These are phyloP conservation scores for Burhinus bistriatus DNA, from an alignment of 2,113 vertebrate species.

Conservation along the genomic window DNA sequence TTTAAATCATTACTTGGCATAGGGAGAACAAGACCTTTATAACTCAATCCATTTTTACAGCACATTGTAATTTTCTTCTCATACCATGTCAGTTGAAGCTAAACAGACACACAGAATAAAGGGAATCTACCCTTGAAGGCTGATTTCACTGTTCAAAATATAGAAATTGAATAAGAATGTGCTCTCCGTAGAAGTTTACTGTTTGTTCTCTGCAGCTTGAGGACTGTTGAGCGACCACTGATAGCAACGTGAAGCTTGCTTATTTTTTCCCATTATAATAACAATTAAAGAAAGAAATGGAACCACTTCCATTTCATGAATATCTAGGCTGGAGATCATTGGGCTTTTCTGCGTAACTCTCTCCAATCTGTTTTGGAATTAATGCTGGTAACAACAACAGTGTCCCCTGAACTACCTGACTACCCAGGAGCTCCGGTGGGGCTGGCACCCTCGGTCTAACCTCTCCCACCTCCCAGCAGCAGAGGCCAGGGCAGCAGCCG, in stretches of 20 bases:
- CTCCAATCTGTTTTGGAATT: neutral
- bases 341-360: neutral
- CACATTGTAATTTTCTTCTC: neutral
- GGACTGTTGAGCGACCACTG: neutral
- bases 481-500: neutral
- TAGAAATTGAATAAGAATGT: neutral
- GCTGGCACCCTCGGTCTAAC: neutral
- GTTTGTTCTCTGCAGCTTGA: neutral
- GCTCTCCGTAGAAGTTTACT: neutral
- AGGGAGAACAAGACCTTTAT: conserved; percentile 4
- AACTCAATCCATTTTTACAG: neutral
- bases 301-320: neutral
- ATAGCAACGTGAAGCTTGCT: neutral
- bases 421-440: neutral
- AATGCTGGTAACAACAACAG: neutral
- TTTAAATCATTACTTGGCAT: neutral
- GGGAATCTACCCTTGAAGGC: neutral
- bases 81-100: neutral
- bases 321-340: neutral
- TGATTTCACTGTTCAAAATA: neutral
- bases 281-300: neutral
- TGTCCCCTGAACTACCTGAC: neutral
- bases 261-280: neutral
- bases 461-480: neutral
- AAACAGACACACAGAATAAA: neutral